Percentiles rank a stretch among this genome's conserved stretches.
phyloP scores from a whole-genome alignment of 2,113 vertebrate genomes.

The Labeo rohita region DNA sequence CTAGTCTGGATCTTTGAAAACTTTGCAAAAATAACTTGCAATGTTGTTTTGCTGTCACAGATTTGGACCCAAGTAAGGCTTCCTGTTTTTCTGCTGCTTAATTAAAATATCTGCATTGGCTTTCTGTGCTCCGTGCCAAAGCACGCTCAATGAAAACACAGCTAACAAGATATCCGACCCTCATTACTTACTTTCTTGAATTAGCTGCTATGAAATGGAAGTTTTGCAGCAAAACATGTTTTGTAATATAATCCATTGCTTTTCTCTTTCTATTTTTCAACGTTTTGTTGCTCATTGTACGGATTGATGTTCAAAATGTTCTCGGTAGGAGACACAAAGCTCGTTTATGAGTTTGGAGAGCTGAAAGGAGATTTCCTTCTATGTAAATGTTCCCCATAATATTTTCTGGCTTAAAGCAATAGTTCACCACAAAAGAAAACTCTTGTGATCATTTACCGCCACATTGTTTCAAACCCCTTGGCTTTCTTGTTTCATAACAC shows the following conservation, averaged over 20 bases:
- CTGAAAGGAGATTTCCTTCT: neutral
- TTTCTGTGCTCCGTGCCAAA: constrained; percentile 37
- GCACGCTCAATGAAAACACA: constrained; percentile 32
- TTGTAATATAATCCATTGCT: constrained; percentile 8
- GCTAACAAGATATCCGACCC: constrained; percentile 40
- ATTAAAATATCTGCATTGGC: constrained; percentile 53
- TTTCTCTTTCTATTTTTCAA: neutral
- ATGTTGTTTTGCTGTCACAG: constrained; percentile 58
- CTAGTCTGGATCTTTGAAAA: constrained; percentile 64
- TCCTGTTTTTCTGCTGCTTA: constrained; percentile 50
- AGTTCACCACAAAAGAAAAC: neutral
- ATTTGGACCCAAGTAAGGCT: constrained; percentile 49
- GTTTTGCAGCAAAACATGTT: constrained; percentile 13
- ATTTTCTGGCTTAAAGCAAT: neutral
- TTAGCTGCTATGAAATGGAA: constrained; percentile 29
- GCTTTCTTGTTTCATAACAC: neutral
- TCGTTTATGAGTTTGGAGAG: constrained; percentile 5
- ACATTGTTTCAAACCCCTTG: neutral
- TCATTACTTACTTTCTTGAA: constrained; percentile 33
- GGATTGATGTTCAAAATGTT: constrained; percentile 18
- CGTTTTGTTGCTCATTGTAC: neutral
- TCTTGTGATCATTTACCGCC: neutral
- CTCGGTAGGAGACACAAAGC: neutral
- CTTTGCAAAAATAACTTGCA: constrained; percentile 65
- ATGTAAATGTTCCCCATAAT: neutral